Evolutionary conservation across 1,140 invertebrate species (phyloP).

Genomic region (Drosophila truncata): DNA sequence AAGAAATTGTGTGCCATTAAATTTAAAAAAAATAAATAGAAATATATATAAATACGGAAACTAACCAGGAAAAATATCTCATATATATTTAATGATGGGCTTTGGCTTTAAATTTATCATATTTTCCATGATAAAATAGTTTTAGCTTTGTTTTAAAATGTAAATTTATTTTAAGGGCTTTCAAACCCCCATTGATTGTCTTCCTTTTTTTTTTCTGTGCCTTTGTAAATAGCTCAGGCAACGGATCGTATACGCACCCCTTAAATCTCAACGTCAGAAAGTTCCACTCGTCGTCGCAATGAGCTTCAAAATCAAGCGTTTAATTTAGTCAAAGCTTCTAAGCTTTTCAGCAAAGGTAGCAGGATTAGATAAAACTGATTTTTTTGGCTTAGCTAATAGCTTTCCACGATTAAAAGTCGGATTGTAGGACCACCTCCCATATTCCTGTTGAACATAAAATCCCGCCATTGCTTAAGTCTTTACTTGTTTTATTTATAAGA

Average conservation of each 20-base stretch:
- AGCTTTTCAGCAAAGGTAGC: conserved; percentile 13
- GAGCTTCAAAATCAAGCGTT: conserved; percentile 14
- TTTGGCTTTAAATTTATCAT: too few species aligned
- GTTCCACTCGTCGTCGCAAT: not conserved
- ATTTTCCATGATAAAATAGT: too few species aligned
- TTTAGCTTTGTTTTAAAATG: too few species aligned
- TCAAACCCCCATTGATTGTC: not conserved
- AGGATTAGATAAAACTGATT: conserved; percentile 1
- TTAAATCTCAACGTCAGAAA: not conserved
- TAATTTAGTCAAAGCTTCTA: conserved; percentile 21
- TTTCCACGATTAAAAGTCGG: not conserved
- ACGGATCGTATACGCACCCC: not conserved
- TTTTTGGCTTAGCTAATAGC: not conserved
- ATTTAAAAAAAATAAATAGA: too few species aligned
- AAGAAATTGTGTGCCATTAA: too few species aligned
- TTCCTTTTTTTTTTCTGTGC: not conserved
- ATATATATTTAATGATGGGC: too few species aligned
- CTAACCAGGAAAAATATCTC: too few species aligned
- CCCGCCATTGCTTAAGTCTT: conserved; percentile 39
- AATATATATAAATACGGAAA: too few species aligned
- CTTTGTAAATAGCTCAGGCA: not conserved
- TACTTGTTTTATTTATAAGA: conserved; percentile 62
- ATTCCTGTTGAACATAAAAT: not conserved
- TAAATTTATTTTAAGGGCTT: not conserved
- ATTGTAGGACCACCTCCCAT: not conserved